phyloP scores from a whole-genome alignment of 2,113 vertebrate species.

The Coptodon rendalli region DNA sequence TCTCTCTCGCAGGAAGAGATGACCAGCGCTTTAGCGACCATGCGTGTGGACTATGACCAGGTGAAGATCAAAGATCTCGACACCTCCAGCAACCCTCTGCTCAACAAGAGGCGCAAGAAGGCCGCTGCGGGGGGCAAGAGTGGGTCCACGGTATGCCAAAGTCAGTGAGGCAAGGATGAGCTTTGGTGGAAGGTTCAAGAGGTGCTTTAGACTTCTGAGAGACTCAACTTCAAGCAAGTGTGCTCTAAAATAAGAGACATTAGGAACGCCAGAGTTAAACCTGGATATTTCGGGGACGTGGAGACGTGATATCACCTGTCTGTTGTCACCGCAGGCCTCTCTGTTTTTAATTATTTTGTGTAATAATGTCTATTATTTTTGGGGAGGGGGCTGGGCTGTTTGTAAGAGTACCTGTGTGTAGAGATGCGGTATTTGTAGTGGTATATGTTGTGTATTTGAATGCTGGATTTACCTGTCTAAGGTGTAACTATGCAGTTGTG shows the following conservation, averaged over 20 bases:
- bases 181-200: background rate
- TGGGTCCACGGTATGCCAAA: conserved; percentile 53
- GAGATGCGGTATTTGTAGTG: conserved; percentile 4
- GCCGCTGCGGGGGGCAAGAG: conserved; percentile 67
- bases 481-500: background rate
- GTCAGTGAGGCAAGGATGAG: conserved; percentile 34
- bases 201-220: background rate
- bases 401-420: background rate
- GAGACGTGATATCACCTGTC: background rate
- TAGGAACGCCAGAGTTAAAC: background rate
- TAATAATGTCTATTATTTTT: conserved; percentile 5
- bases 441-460: conserved; percentile 9
- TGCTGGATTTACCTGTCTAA: background rate
- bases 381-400: background rate
- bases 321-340: background rate
- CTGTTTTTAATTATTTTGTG: background rate
- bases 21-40: conserved; percentile 96
- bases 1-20: conserved; percentile 85
- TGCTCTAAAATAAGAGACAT: background rate
- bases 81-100: conserved; percentile 92
- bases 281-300: background rate
- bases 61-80: conserved; percentile 98
- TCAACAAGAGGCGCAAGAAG: conserved; percentile 96
- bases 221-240: background rate
- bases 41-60: conserved; percentile 98